Evolutionary conservation across 2,797 vertebrate species (phyloP).

Genomic region (Ibycter americanus): DNA sequence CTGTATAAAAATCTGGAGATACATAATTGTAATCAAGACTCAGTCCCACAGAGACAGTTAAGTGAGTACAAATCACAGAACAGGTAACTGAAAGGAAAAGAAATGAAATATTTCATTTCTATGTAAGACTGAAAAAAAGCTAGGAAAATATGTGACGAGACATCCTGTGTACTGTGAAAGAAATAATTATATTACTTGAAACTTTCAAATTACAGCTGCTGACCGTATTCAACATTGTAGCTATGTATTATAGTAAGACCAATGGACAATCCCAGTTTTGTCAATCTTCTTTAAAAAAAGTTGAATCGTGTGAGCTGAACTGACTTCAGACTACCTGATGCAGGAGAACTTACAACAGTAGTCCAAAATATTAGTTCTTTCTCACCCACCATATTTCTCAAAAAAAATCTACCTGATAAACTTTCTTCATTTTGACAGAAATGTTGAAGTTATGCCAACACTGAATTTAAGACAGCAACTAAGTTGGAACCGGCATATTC

Average conservation of each 20-base stretch:
- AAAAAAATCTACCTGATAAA: not conserved
- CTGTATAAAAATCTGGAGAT: not conserved
- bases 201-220: not conserved
- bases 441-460: not conserved
- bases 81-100: not conserved
- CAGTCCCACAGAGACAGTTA: not conserved
- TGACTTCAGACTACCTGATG: not conserved
- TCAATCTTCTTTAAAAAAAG: not conserved
- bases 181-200: not conserved
- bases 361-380: not conserved
- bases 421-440: not conserved
- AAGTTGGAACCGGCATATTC: not conserved
- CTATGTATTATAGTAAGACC: not conserved
- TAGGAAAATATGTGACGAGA: not conserved
- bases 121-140: not conserved
- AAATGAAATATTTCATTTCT: not conserved
- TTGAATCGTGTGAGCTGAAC: not conserved
- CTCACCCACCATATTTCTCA: not conserved
- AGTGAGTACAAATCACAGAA: not conserved
- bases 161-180: not conserved
- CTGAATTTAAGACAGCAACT: not conserved
- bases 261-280: not conserved
- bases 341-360: not conserved
- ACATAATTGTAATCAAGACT: not conserved
- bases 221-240: not conserved